A percentile compares a stretch with the other conserved stretches of the same genome.
Evolutionary conservation across 2,888 invertebrate species (phyloP).

Genomic region (Choreutis nemorana): DNA sequence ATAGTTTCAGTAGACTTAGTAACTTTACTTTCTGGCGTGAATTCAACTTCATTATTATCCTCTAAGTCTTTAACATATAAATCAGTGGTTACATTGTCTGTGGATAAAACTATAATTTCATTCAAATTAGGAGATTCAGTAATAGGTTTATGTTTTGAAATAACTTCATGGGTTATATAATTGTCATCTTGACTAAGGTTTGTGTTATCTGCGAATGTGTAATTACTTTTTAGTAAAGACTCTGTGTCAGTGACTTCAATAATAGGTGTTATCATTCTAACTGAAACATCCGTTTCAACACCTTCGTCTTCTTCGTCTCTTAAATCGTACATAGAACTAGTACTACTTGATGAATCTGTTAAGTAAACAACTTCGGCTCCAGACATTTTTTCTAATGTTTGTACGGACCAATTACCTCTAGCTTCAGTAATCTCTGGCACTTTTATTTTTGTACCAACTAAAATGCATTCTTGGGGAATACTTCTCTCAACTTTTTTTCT

Average conservation of each 20-base stretch:
- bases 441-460: conserved; percentile 70
- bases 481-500: conserved; percentile 34
- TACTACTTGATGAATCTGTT: conserved; percentile 71
- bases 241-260: conserved; percentile 58
- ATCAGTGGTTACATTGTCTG: conserved; percentile 44
- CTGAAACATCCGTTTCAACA: conserved; percentile 50
- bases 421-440: conserved; percentile 66
- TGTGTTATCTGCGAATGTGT: not conserved
- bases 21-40: conserved; percentile 4
- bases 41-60: too few species aligned
- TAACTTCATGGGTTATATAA: conserved; percentile 7
- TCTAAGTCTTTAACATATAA: conserved; percentile 45
- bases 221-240: conserved; percentile 30
- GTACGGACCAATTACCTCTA: conserved; percentile 61
- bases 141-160: conserved; percentile 4
- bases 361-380: conserved; percentile 75
- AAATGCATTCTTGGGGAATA: conserved; percentile 55
- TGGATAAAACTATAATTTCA: conserved; percentile 47
- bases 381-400: conserved; percentile 57
- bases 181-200: not conserved
- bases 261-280: conserved; percentile 57
- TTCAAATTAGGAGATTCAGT: conserved; percentile 16
- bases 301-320: conserved; percentile 53
- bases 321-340: conserved; percentile 66
- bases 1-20: not conserved